Evolutionary conservation across 2,888 invertebrate genomes (phyloP).

Genomic region (Leucophenga montana): DNA sequence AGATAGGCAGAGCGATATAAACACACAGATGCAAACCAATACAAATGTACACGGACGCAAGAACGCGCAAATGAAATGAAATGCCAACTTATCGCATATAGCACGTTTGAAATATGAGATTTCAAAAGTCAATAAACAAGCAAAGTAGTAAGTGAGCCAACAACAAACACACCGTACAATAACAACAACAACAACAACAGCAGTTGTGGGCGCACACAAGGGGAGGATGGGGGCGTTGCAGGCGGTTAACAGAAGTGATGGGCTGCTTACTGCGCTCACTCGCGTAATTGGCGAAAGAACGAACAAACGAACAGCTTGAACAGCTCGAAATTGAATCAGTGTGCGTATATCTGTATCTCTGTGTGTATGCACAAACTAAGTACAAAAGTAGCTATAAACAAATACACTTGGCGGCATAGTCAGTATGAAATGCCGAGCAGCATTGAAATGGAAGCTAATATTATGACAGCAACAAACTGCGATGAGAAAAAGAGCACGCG

Average conservation of each 20-base stretch:
- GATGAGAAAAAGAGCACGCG: not conserved
- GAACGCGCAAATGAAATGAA: conserved; percentile 21
- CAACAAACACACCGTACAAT: not conserved
- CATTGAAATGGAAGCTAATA: conserved; percentile 12
- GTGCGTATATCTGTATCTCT: too few relatives aligned
- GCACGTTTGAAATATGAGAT: conserved; percentile 29
- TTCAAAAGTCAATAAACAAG: conserved; percentile 29
- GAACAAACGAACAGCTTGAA: too few relatives aligned
- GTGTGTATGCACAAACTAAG: conserved; percentile 12
- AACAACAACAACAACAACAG: conserved; percentile 5
- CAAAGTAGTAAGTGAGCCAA: conserved; percentile 16
- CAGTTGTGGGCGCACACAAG: too few relatives aligned
- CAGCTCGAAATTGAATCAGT: too few relatives aligned
- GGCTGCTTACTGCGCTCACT: too few relatives aligned
- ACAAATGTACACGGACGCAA: not conserved
- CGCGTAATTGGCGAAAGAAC: too few relatives aligned
- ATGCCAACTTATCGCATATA: conserved; percentile 25
- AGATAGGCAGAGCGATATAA: conserved; percentile 9
- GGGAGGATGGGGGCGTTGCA: too few relatives aligned
- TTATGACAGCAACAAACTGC: conserved; percentile 12
- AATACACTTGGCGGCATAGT: not conserved
- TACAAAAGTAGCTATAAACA: conserved; percentile 21
- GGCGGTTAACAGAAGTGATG: too few relatives aligned
- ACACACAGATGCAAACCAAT: not conserved
- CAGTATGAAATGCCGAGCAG: not conserved